A percentile compares a stretch with the other conserved stretches of the same genome.
Conservation (phyloP, 2,113 vertebrate genomes). For the Chascanopsetta lugubris region DNA sequence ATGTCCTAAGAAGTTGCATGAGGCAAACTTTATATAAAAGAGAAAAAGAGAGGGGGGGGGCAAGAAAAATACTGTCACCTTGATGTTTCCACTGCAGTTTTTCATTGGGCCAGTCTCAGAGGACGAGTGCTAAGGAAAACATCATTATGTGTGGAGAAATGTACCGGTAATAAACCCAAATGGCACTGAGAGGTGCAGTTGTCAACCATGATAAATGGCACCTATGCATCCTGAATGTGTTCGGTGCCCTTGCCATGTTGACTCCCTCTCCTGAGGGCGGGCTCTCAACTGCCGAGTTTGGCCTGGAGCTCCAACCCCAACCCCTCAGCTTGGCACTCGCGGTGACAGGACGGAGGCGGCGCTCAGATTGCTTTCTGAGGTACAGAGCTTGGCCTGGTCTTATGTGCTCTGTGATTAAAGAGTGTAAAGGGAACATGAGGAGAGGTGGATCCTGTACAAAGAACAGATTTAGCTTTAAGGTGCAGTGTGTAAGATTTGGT, state of each 20-base stretch:
- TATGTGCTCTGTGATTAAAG: conserved; percentile 14
- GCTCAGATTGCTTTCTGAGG: conserved; percentile 16
- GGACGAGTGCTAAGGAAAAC: conserved; percentile 76
- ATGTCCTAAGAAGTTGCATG: conserved; percentile 56
- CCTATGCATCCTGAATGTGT: conserved; percentile 73
- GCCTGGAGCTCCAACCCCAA: conserved; percentile 66
- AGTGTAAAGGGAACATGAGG: conserved; percentile 6
- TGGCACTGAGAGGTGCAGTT: conserved; percentile 75
- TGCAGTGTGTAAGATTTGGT: too few species aligned
- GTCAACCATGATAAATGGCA: conserved; percentile 79
- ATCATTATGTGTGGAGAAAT: conserved; percentile 78
- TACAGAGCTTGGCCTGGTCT: conserved; percentile 15
- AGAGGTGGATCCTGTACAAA: background rate
- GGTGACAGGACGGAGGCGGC: conserved; percentile 46
- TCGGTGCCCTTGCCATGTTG: conserved; percentile 77
- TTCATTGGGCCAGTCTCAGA: conserved; percentile 71
- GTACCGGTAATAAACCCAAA: conserved; percentile 81
- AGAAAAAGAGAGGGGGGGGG: background rate
- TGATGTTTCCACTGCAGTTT: conserved; percentile 72
- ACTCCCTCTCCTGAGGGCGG: conserved; percentile 67
- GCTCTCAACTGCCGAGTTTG: conserved; percentile 62
- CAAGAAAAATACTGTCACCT: conserved; percentile 63
- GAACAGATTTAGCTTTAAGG: background rate
- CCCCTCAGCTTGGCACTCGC: conserved; percentile 44
- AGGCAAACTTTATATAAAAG: conserved; percentile 57